A percentile compares a stretch with the other conserved stretches of the same genome.
Conservation (phyloP, 2,113 vertebrate species). For the Meleagris gallopavo region DNA sequence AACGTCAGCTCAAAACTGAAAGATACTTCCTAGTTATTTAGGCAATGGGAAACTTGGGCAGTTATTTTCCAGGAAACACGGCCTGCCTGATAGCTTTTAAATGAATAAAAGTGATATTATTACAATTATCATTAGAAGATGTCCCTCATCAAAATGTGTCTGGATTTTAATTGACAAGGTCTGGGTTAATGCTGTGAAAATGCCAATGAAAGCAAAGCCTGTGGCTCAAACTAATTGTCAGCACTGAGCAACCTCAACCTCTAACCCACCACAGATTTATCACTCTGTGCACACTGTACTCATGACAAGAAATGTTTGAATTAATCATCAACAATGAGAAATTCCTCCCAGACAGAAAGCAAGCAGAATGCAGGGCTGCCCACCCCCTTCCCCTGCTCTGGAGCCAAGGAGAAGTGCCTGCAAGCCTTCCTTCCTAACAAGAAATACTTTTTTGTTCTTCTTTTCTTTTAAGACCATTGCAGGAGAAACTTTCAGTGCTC, state of each 20-base stretch:
- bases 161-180: slow-evolving; percentile 72
- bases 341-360: slow-evolving; percentile 35
- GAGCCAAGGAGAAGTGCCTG: neutral
- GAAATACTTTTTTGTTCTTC: neutral
- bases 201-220: slow-evolving; percentile 68
- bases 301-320: slow-evolving; percentile 48
- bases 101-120: slow-evolving; percentile 63
- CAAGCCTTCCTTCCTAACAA: neutral
- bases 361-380: neutral
- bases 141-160: slow-evolving; percentile 60
- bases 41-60: slow-evolving; percentile 14
- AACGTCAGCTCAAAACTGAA: slow-evolving; percentile 38
- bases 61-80: slow-evolving; percentile 56
- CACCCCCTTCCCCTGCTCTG: neutral
- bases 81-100: slow-evolving; percentile 53
- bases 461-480: neutral
- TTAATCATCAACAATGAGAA: slow-evolving; percentile 61
- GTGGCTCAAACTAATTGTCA: slow-evolving; percentile 71
- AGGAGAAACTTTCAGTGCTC: neutral
- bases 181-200: slow-evolving; percentile 71
- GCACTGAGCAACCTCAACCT: slow-evolving; percentile 63
- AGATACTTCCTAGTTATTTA: slow-evolving; percentile 37
- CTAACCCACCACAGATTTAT: slow-evolving; percentile 71
- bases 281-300: slow-evolving; percentile 55
- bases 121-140: slow-evolving; percentile 67